Evolutionary conservation across 2,888 invertebrate species (phyloP).

Genomic region (Synanthedon myopaeformis): DNA sequence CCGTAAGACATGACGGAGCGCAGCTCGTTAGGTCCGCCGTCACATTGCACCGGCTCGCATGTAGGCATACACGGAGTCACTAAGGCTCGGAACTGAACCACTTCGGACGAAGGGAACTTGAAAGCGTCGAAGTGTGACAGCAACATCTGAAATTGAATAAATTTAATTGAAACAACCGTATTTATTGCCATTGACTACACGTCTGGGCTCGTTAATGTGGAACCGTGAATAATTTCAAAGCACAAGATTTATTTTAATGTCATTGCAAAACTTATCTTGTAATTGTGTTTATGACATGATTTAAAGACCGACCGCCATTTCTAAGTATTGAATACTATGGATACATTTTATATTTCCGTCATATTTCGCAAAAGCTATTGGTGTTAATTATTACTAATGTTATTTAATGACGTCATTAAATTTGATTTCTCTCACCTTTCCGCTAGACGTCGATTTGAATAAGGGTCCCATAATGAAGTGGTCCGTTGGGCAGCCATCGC

Average conservation of each 20-base stretch:
- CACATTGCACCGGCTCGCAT: conserved; percentile 93
- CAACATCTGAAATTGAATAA: conserved; percentile 73
- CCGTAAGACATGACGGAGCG: conserved; percentile 88
- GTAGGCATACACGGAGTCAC: conserved; percentile 95
- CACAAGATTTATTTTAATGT: neutral
- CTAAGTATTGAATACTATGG: neutral
- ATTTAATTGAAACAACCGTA: neutral
- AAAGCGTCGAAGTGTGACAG: conserved; percentile 95
- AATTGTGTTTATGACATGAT: neutral
- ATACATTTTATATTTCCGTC: neutral
- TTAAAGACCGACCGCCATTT: neutral
- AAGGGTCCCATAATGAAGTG: conserved; percentile 94
- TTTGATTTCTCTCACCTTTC: conserved; percentile 74
- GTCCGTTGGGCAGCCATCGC: conserved; percentile 92
- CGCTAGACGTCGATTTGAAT: conserved; percentile 82
- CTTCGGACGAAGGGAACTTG: conserved; percentile 95
- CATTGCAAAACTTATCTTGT: neutral
- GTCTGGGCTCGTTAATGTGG: neutral
- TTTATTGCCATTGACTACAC: neutral
- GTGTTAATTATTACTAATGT: conserved; percentile 1
- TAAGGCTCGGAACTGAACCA: conserved; percentile 94
- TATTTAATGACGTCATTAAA: conserved; percentile 4
- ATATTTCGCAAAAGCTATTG: conserved; percentile 1
- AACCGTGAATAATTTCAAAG: neutral
- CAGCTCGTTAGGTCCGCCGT: conserved; percentile 86